These are phyloP conservation scores for Automeris io DNA, from an alignment of 2,888 invertebrate genomes.

Conservation along the genomic window DNA sequence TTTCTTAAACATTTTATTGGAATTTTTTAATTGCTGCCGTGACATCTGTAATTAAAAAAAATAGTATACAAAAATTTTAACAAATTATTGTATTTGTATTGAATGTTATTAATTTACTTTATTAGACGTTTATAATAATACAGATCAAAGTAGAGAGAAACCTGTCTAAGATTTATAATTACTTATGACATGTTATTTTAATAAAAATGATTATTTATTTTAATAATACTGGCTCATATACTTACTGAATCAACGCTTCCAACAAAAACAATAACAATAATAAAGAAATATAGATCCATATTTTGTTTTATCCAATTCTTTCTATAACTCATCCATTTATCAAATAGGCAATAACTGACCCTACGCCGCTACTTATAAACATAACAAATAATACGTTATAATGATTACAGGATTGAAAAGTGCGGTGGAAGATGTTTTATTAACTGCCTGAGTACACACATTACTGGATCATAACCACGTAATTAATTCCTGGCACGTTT, in stretches of 20 bases:
- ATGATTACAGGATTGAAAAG: conserved; percentile 5
- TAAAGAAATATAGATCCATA: conserved; percentile 26
- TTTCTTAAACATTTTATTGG: conserved; percentile 77
- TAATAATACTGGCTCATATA: conserved; percentile 16
- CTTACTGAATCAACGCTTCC: conserved; percentile 43
- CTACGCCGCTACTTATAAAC: conserved; percentile 12
- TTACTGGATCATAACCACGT: not conserved
- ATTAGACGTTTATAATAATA: too few species aligned
- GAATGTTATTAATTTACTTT: too few species aligned
- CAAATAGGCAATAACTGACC: conserved; percentile 14
- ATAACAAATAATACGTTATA: conserved; percentile 12
- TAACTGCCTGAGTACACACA: not conserved
- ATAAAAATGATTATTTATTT: not conserved
- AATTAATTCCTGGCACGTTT: conserved; percentile 1
- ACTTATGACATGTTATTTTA: too few species aligned
- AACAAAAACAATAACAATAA: conserved; percentile 27
- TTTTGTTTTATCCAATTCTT: conserved; percentile 19
- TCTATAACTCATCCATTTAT: conserved; percentile 16
- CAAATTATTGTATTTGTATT: too few species aligned
- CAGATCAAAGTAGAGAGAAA: conserved; percentile 9
- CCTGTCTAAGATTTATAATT: too few species aligned
- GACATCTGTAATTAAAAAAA: conserved; percentile 44
- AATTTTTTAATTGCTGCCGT: conserved; percentile 77
- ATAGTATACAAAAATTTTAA: not conserved
- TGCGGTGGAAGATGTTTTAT: conserved; percentile 5